phyloP scores from a whole-genome alignment of 2,888 invertebrate species.

The Cataglyphis albicans region DNA sequence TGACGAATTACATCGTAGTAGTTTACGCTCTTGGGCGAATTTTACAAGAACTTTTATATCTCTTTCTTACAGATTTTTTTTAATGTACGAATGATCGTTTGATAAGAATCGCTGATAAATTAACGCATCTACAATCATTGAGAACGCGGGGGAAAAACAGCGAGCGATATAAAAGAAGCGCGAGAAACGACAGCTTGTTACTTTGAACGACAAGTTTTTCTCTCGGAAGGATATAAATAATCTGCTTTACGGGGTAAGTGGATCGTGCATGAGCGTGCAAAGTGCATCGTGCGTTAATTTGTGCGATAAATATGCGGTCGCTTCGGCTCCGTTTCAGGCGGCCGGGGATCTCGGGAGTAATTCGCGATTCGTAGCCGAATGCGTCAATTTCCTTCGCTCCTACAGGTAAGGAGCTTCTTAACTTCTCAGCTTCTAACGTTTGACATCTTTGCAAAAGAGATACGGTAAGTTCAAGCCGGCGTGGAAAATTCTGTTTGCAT shows the following conservation, averaged over 20 bases:
- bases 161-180: constrained; percentile 31
- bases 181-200: constrained; percentile 22
- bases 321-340: constrained; percentile 32
- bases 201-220: constrained; percentile 15
- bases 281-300: constrained; percentile 61
- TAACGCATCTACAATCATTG: constrained; percentile 12
- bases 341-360: constrained; percentile 27
- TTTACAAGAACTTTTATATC: constrained; percentile 8
- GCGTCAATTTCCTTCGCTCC: constrained; percentile 34
- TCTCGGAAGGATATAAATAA: constrained; percentile 62
- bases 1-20: not conserved
- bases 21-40: not conserved
- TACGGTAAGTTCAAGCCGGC: not conserved
- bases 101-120: not conserved
- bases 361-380: not conserved
- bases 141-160: constrained; percentile 1
- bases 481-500: not conserved
- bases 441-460: not conserved
- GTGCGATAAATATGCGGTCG: constrained; percentile 61
- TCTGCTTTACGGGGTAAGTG: constrained; percentile 57
- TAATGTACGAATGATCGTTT: no score
- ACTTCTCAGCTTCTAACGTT: not conserved
- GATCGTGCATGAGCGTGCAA: constrained; percentile 64
- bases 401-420: not conserved
- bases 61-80: not conserved